Conservation (phyloP, 2,113 vertebrate species). For the Caloenas nicobarica region DNA sequence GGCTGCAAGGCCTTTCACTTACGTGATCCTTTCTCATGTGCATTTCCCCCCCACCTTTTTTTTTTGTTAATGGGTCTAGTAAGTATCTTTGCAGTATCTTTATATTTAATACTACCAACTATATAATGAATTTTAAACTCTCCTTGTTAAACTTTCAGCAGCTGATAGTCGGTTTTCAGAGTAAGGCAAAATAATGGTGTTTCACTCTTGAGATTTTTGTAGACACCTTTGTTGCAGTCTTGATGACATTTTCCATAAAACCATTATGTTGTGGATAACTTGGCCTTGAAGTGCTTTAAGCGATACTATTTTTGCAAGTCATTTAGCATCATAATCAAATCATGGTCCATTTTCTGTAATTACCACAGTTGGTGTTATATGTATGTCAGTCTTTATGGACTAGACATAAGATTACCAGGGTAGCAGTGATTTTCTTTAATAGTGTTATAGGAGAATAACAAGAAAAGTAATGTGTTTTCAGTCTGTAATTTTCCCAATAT, state of each 20-base stretch:
- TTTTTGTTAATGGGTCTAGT: background rate
- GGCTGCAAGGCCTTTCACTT: background rate
- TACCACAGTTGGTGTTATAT: background rate
- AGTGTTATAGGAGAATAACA: background rate
- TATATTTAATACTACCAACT: background rate
- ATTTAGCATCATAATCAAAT: constrained; percentile 22
- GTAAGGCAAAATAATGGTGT: background rate
- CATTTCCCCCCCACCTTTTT: fast-evolving
- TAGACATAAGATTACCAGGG: background rate
- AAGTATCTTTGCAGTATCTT: background rate
- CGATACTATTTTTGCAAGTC: constrained; percentile 14
- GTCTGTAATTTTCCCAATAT: constrained; percentile 11
- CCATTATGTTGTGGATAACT: background rate
- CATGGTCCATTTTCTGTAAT: constrained; percentile 39
- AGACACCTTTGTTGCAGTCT: background rate
- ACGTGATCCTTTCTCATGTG: background rate
- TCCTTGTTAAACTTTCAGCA: background rate
- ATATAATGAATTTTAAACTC: background rate
- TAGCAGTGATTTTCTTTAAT: background rate
- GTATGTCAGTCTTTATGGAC: background rate
- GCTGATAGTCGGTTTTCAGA: background rate
- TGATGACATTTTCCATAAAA: background rate
- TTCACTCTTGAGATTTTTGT: background rate
- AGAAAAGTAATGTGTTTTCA: constrained; percentile 23
- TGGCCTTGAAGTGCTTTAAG: background rate